Percentiles rank a stretch among this genome's conserved stretches.
Evolutionary conservation across 2,113 vertebrate genomes (phyloP).

Genomic region (Tetrax tetrax): DNA sequence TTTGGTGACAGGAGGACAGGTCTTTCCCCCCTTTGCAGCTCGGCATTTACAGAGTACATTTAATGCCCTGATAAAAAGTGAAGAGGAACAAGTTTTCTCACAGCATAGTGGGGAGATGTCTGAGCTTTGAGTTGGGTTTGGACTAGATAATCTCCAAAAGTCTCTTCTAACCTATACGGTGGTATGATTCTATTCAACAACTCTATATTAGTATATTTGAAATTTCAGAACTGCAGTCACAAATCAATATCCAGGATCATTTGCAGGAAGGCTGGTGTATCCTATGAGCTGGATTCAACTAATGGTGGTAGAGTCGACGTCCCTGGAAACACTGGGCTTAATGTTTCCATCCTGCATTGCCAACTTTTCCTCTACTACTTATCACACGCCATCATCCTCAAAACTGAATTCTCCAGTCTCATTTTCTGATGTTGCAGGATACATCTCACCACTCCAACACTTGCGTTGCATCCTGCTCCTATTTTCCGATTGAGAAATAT

Average conservation of each 20-base stretch:
- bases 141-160: neutral
- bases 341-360: neutral
- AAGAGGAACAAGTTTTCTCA: neutral
- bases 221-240: neutral
- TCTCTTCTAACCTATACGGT: neutral
- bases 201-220: neutral
- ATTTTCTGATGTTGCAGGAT: neutral
- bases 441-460: neutral
- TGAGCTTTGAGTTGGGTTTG: neutral
- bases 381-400: neutral
- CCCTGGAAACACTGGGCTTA: neutral
- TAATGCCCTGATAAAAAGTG: neutral
- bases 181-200: neutral
- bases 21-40: neutral
- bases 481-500: neutral
- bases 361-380: neutral
- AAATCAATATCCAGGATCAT: neutral
- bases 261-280: neutral
- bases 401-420: neutral
- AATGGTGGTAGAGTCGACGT: neutral
- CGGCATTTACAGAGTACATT: neutral
- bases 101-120: neutral
- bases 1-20: neutral
- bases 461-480: neutral
- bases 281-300: neutral